Conservation (phyloP, 2,113 vertebrate species). For the Hippopotamus amphibius region DNA sequence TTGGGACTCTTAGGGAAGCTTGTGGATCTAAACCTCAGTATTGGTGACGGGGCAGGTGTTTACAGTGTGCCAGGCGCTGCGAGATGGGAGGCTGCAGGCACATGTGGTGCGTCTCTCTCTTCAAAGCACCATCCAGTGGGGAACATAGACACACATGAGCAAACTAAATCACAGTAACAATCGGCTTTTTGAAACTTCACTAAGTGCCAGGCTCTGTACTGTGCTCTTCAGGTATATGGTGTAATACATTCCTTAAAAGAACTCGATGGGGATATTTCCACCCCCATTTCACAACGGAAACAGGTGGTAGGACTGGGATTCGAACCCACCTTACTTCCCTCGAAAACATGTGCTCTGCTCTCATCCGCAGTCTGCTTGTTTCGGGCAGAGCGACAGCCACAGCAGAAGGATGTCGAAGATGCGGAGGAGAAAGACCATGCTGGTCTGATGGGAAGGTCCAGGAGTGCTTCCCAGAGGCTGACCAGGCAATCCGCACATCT, state of each 20-base stretch:
- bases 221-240: not conserved
- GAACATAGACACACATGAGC: not conserved
- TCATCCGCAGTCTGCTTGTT: not conserved
- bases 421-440: not conserved
- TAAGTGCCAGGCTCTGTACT: not conserved
- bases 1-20: not conserved
- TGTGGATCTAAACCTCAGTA: not conserved
- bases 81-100: fast-evolving
- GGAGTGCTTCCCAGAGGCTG: not conserved
- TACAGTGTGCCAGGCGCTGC: fast-evolving
- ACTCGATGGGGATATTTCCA: not conserved
- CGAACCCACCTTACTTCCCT: not conserved
- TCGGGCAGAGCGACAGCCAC: not conserved
- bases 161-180: fast-evolving
- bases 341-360: not conserved
- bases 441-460: too few relatives aligned
- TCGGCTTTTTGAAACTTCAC: not conserved
- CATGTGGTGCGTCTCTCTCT: not conserved
- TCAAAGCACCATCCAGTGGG: not conserved
- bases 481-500: not conserved
- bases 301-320: not conserved
- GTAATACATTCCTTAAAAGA: not conserved
- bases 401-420: not conserved
- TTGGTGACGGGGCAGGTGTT: fast-evolving
- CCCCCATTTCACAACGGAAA: not conserved